phyloP scores from a whole-genome alignment of 2,113 vertebrate genomes.

The Dicerorhinus sumatrensis region DNA sequence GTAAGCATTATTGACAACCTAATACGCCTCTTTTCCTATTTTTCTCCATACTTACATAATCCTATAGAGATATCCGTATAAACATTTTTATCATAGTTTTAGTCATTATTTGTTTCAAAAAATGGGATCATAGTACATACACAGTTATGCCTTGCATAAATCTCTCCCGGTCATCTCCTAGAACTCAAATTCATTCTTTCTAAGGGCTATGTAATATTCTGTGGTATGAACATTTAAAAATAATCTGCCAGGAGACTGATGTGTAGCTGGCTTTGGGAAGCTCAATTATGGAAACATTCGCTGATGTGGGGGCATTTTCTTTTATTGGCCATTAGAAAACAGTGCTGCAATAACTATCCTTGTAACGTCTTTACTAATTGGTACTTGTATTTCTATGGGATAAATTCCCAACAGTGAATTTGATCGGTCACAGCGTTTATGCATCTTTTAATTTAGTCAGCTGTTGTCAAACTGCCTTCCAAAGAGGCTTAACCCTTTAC shows the following conservation, averaged over 20 bases:
- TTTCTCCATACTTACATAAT: neutral
- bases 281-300: neutral
- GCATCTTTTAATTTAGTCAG: neutral
- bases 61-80: neutral
- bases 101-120: neutral
- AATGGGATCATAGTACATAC: neutral
- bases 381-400: constrained; percentile 6
- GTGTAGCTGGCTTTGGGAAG: neutral
- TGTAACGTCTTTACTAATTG: constrained; percentile 32
- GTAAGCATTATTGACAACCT: neutral
- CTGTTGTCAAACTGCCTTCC: neutral
- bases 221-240: neutral
- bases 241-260: neutral
- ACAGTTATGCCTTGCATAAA: neutral
- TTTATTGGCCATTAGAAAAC: neutral
- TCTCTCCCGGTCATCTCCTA: neutral
- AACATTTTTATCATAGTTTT: neutral
- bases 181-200: neutral
- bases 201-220: neutral
- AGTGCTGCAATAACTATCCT: neutral
- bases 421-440: neutral
- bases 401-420: constrained; percentile 21
- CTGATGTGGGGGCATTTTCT: constrained; percentile 4
- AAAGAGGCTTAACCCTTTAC: neutral
- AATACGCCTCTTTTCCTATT: neutral